These are phyloP conservation scores for Rhimphoctona megacephalus DNA, from an alignment of 2,888 invertebrate genomes.

Conservation along the genomic window DNA sequence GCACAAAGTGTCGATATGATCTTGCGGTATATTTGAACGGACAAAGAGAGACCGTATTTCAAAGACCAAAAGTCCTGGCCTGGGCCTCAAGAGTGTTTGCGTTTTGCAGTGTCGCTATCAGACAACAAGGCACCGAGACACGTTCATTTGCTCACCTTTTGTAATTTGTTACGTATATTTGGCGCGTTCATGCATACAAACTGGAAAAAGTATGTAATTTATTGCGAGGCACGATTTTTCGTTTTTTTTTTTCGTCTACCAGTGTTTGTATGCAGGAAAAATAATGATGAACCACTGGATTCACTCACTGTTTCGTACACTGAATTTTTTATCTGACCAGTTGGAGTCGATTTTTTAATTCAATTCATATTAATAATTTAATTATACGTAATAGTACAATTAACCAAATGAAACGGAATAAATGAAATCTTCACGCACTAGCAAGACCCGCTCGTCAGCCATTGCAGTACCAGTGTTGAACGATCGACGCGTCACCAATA, in stretches of 20 bases:
- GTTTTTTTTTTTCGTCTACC: constrained; percentile 22
- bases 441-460: constrained; percentile 7
- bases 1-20: background rate
- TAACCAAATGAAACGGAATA: constrained; percentile 28
- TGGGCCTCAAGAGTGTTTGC: constrained; percentile 30
- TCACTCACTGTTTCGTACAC: constrained; percentile 17
- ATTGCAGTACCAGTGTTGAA: background rate
- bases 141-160: constrained; percentile 39
- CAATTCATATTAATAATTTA: constrained; percentile 17
- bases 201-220: constrained; percentile 32
- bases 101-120: constrained; percentile 9
- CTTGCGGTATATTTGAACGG: constrained; percentile 5
- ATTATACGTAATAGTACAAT: background rate
- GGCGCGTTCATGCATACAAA: constrained; percentile 1
- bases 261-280: constrained; percentile 27
- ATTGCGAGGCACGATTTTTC: constrained; percentile 17
- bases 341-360: background rate
- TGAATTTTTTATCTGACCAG: constrained; percentile 30
- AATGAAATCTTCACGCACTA: constrained; percentile 12
- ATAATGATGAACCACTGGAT: background rate
- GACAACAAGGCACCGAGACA: constrained; percentile 36
- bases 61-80: constrained; percentile 6
- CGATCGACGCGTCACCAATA: constrained; percentile 32
- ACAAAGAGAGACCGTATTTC: background rate
- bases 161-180: constrained; percentile 52